These are phyloP conservation scores for Ornithorhynchus anatinus DNA, from an alignment of 2,113 vertebrate genomes.

Conservation along the genomic window DNA sequence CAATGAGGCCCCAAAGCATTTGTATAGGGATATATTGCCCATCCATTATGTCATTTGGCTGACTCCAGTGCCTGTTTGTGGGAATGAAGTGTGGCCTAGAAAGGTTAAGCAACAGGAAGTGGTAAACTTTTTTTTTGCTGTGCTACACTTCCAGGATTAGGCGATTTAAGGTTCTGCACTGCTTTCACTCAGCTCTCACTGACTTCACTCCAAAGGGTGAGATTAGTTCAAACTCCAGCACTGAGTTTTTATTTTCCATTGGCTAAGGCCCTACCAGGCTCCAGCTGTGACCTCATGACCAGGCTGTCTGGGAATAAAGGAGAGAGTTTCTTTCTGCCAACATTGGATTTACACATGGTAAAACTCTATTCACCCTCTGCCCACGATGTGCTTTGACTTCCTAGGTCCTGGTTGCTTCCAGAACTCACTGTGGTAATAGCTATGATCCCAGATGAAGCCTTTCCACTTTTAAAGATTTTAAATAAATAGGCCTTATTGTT, in stretches of 20 bases:
- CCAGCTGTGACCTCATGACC: conserved; percentile 29
- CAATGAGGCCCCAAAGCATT: too few relatives aligned
- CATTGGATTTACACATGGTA: conserved; percentile 3
- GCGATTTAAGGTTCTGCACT: not conserved
- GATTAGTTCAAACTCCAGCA: conserved; percentile 22
- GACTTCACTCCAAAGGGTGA: conserved; percentile 5
- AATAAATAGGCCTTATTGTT: not conserved
- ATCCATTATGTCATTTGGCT: too few relatives aligned
- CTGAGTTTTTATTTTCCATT: not conserved
- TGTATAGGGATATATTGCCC: too few relatives aligned
- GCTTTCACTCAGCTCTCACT: conserved; percentile 16
- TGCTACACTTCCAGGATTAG: not conserved
- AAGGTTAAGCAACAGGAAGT: not conserved
- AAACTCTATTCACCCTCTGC: not conserved
- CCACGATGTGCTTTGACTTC: not conserved
- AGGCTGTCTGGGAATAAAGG: conserved; percentile 17
- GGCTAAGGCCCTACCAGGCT: conserved; percentile 6
- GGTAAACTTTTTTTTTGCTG: not conserved
- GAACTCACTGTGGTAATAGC: too few relatives aligned
- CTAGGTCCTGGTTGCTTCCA: not conserved
- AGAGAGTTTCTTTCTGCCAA: conserved; percentile 1
- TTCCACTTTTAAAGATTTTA: too few relatives aligned
- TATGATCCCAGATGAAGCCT: not conserved
- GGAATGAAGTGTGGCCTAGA: not conserved
- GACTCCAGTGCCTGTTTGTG: too few relatives aligned